Conservation (phyloP, 2,113 vertebrate species). For the Etheostoma spectabile region DNA sequence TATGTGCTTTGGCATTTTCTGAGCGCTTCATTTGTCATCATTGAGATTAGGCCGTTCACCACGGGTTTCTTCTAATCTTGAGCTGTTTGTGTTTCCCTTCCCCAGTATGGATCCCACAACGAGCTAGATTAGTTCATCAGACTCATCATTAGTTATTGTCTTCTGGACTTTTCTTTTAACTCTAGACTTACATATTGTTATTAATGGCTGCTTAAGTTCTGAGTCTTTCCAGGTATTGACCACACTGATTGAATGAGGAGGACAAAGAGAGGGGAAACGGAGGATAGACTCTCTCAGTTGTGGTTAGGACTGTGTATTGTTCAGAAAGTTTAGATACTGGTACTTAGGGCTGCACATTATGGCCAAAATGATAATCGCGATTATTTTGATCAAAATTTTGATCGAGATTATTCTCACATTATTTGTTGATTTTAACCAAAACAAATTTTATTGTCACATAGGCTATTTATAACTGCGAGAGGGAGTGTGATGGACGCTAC, state of each 20-base stretch:
- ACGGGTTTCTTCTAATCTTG: neutral
- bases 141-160: neutral
- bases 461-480: too few relatives aligned
- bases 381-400: too few relatives aligned
- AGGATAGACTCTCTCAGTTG: neutral
- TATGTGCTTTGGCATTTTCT: slow-evolving; percentile 31
- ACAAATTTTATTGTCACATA: too few relatives aligned
- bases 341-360: too few relatives aligned
- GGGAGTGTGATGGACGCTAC: too few relatives aligned
- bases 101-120: neutral
- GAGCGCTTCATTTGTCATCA: slow-evolving; percentile 16
- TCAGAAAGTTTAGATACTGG: too few relatives aligned
- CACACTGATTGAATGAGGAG: neutral
- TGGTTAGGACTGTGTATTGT: too few relatives aligned
- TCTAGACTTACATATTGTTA: neutral
- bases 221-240: neutral
- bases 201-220: neutral
- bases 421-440: too few relatives aligned
- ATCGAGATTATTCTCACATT: too few relatives aligned
- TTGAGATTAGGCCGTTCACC: neutral
- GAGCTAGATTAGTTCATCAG: neutral
- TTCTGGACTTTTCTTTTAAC: neutral
- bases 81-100: neutral
- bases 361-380: too few relatives aligned
- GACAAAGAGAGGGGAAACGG: neutral